Base-by-base conservation (phyloP, 2,113 vertebrate genomes). In the Gulo gulo region DNA sequence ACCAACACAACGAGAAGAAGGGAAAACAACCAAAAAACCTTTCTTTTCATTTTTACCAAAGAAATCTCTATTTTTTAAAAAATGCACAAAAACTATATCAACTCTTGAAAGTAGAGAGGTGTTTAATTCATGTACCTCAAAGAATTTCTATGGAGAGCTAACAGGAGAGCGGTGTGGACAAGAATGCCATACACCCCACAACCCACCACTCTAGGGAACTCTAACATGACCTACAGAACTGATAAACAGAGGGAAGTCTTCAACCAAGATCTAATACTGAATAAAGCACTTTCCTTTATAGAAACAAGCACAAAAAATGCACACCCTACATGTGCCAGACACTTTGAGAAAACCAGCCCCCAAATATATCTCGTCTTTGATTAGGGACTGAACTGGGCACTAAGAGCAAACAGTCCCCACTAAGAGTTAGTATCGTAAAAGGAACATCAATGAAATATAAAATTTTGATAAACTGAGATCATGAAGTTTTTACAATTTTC, bases 21-120 rank as follows among this genome's bases (percentile, higher is more conserved):
- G 12, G 12, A 16, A 5, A 39, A 45, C 24, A 82, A 67, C 8
- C 0, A 86, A 29, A 80, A 85, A 34, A 14, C 20, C 1, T 26
- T 89, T 65, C 31, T 91, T 39, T 50, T 80, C 23, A 20, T 71
- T 89, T 85, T 86, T 76, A 69, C 36, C 47, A 61, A 88, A 50
- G 81, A 87, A 90, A 78, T 73, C 3, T 74, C 83, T 52, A 16
- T 85, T 96, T 36, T 55, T 69, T 81, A 94, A 92, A 42, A 94
- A 95, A 69, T 57, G 20, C 20, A 23, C 24, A 74, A 88, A 93
- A 88, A 52, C 45, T 23, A 4, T 2, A 91, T 47, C 39, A 57
- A 57, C 7, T 42, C 26, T 86, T 50, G 4, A 65, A 65, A 65
- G 63, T 31, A 31, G 63, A 65, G 26, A 80, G 36, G 15, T 79